Evolutionary conservation across 1,140 invertebrate genomes (phyloP), one percentile per base, ranked within the genome.

Genomic region (Listronotus oregonensis): DNA sequence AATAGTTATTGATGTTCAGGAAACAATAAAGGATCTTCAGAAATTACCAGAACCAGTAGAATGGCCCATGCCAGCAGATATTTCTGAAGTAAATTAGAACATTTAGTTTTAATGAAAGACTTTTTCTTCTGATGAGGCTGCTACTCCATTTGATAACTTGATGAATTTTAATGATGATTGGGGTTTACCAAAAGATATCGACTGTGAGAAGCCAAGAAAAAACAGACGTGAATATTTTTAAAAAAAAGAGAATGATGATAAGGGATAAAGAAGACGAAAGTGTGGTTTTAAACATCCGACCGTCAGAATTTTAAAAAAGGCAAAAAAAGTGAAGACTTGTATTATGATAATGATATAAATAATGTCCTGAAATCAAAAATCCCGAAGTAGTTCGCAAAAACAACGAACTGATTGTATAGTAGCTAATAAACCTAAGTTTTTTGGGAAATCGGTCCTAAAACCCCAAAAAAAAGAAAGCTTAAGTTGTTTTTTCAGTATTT

Each of bases 121-220:
- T 6, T 17, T 37, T 18, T 7, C 11, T 6, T 31, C 42, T 11
- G 34, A n/a, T 17, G 46, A 58, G 40, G 49, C 12, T 3, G 17
- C 14, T n/a, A 15, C 17, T 43, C 2, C n/a, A n/a, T 27, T 37
- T 9, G 37, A 32, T 12, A 14, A 46, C 5, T 43, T 14, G 61
- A 64, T 21, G 61, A 64, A 49, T 55, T n/a, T 51, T 12, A 64
- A 56, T 15, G 52, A 55, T 21, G 61, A 64, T 56, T 64, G 61
- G 61, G 42, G 34, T 21, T 40, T 60, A 27, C 39, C 58, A 42
- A 34, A 27, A 17, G 40, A 40, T 17, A 49, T 14, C n/a, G 50
- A 37, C 6, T 15, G 7, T 14, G n/a, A 14, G n/a, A n/a, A n/a
- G 43, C n/a, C 43, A 44, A 15, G n/a, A 12, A 15, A 34, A 17